These are phyloP conservation scores for Herpetotheres cachinnans DNA, from an alignment of 2,113 vertebrate genomes.

Conservation along the genomic window DNA sequence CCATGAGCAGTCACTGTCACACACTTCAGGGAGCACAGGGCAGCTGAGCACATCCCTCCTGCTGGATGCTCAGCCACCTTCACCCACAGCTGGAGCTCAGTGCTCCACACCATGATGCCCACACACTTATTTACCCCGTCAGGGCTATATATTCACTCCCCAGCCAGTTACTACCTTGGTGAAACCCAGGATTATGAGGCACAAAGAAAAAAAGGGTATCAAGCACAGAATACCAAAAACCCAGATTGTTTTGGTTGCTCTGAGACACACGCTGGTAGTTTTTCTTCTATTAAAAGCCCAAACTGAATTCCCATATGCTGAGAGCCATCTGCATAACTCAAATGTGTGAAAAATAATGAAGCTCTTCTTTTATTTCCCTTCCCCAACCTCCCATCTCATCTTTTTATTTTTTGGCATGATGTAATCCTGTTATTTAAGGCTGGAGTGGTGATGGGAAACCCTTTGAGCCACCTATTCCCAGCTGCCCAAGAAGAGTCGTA, in stretches of 20 bases:
- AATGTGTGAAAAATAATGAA: not conserved
- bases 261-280: not conserved
- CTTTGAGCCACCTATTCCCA: not conserved
- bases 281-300: not conserved
- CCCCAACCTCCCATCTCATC: not conserved
- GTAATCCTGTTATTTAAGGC: not conserved
- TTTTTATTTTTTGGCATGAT: not conserved
- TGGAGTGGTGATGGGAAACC: not conserved
- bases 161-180: too few species aligned
- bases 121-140: not conserved
- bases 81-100: not conserved
- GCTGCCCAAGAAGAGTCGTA: not conserved
- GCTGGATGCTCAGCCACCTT: not conserved
- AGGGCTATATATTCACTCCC: not conserved
- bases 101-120: fast-evolving
- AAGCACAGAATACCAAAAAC: not conserved
- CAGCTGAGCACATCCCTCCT: fast-evolving
- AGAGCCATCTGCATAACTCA: not conserved
- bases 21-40: not conserved
- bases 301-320: not conserved
- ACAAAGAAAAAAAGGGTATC: not conserved
- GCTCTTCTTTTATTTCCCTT: not conserved
- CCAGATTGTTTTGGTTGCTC: not conserved
- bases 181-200: not conserved
- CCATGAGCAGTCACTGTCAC: not conserved